phyloP scores from a whole-genome alignment of 2,113 vertebrate species.

The Bufo gargarizans region DNA sequence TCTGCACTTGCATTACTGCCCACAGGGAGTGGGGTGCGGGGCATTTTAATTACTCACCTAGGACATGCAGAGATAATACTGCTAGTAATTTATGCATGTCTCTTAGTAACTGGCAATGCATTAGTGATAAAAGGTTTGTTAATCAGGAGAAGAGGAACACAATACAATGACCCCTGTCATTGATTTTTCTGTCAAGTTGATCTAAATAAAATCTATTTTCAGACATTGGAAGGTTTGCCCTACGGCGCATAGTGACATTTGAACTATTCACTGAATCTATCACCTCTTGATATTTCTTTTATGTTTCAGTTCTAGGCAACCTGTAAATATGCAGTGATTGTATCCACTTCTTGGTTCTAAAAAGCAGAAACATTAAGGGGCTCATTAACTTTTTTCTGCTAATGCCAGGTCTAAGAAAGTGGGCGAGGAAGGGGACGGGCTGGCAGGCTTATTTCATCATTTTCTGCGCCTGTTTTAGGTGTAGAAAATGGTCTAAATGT shows the following conservation, averaged over 20 bases:
- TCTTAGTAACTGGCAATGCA: not conserved
- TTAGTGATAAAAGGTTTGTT: conserved; percentile 23
- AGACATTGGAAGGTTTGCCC: conserved; percentile 2
- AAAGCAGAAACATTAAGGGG: not conserved
- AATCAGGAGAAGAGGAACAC: not conserved
- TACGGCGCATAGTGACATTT: conserved; percentile 28
- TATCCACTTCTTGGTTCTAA: not conserved
- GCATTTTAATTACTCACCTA: conserved; percentile 19
- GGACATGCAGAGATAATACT: conserved; percentile 1
- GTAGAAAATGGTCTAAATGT: too few relatives aligned
- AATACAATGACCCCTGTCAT: not conserved
- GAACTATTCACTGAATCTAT: not conserved
- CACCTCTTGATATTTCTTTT: not conserved
- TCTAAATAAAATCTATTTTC: conserved; percentile 34
- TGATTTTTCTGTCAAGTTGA: conserved; percentile 30
- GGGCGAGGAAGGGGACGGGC: too few relatives aligned
- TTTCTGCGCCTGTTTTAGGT: too few relatives aligned
- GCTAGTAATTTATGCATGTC: too few relatives aligned
- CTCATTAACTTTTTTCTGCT: too few relatives aligned
- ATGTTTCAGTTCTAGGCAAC: not conserved
- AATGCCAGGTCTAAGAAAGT: too few relatives aligned
- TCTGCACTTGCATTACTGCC: not conserved
- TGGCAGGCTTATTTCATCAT: too few relatives aligned
- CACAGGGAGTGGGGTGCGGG: not conserved
- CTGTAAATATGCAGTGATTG: not conserved